Evolutionary conservation across 2,888 invertebrate species (phyloP).

Genomic region (Diaphora mendica): DNA sequence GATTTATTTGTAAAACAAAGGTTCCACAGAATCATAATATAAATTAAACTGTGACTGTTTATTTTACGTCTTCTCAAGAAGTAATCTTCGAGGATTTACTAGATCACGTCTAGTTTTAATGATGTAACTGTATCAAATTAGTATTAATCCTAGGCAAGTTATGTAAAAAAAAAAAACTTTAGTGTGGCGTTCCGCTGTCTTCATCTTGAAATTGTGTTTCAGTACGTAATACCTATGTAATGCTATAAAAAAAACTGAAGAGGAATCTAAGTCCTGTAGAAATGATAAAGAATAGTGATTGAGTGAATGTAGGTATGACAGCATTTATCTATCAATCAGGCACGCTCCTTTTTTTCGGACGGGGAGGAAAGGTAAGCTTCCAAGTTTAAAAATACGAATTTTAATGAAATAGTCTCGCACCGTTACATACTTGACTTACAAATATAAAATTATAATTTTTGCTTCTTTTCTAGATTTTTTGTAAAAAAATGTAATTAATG

Average conservation of each 20-base stretch:
- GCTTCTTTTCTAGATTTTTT: neutral
- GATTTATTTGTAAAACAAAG: constrained; percentile 5
- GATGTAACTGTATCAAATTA: neutral
- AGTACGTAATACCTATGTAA: neutral
- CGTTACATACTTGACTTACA: neutral
- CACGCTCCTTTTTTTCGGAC: no score
- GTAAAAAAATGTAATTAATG: neutral
- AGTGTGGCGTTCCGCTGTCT: neutral
- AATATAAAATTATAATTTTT: neutral
- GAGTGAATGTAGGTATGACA: neutral
- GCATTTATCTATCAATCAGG: neutral
- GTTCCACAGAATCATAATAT: constrained; percentile 1
- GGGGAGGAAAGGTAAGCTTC: neutral
- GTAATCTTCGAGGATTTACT: constrained; percentile 14
- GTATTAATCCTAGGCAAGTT: neutral
- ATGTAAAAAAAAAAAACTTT: neutral
- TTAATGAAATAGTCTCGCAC: neutral
- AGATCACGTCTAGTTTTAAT: neutral
- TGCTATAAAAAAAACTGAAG: neutral
- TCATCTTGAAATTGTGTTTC: neutral
- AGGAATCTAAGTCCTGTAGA: neutral
- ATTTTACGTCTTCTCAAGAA: neutral
- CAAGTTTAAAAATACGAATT: neutral
- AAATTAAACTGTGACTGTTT: neutral
- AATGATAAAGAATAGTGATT: neutral